Conservation (phyloP, 2,888 invertebrate species). For the Phortica magna region DNA sequence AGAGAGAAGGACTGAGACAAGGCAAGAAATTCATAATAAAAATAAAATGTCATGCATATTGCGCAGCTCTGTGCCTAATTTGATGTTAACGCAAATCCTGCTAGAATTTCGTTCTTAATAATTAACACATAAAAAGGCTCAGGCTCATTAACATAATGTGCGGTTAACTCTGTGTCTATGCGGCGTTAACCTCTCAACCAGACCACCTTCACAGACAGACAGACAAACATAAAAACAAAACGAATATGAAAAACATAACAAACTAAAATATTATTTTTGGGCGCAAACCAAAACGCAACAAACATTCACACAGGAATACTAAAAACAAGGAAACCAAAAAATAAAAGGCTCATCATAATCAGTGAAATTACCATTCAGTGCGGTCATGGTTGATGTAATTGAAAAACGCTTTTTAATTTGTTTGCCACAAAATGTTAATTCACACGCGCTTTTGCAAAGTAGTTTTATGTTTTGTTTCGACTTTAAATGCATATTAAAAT, state of each 20-base stretch:
- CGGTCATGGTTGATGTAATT: conserved; percentile 24
- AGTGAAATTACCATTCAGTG: conserved; percentile 10
- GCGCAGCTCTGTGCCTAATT: conserved; percentile 20
- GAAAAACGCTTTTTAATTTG: conserved; percentile 30
- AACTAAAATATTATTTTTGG: conserved; percentile 27
- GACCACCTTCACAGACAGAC: not conserved
- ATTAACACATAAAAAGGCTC: conserved; percentile 55
- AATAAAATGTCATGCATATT: not conserved
- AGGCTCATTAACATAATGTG: conserved; percentile 73
- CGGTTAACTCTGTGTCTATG: conserved; percentile 49
- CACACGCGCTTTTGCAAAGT: not conserved
- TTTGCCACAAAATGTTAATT: conserved; percentile 20
- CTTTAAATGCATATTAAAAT: not conserved
- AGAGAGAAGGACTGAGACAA: not conserved
- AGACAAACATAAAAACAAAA: not conserved
- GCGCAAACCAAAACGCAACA: not conserved
- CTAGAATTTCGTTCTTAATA: conserved; percentile 48
- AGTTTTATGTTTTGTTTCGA: not conserved
- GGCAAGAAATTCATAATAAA: not conserved
- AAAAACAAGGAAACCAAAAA: not conserved
- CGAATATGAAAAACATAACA: not conserved
- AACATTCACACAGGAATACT: too few relatives aligned
- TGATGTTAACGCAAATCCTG: conserved; percentile 21
- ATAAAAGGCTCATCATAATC: conserved; percentile 4
- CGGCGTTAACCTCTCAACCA: conserved; percentile 1